phyloP scores from a whole-genome alignment of 2,797 vertebrate genomes.

The Chelonia mydas region DNA sequence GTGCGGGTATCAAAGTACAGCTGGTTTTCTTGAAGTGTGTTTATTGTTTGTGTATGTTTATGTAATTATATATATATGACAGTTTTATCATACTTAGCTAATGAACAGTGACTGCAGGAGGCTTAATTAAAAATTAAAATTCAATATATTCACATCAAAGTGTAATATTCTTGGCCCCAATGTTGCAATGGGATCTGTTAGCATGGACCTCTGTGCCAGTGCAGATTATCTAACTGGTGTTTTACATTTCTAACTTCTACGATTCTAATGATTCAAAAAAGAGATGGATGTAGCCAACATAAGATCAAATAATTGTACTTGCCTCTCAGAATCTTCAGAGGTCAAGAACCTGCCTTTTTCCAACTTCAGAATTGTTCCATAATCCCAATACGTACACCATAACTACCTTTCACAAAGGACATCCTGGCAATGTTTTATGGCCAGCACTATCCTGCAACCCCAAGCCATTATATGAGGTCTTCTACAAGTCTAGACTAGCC shows the following conservation, averaged over 20 bases:
- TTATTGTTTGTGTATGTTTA: neutral
- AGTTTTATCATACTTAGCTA: neutral
- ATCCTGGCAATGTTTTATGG: neutral
- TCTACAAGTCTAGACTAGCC: neutral
- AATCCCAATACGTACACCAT: neutral
- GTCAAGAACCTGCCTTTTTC: constrained; percentile 17
- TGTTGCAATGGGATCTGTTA: neutral
- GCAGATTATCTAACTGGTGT: neutral
- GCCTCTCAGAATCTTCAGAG: fast-evolving
- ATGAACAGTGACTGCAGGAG: neutral
- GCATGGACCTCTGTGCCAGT: neutral
- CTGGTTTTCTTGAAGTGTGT: constrained; percentile 11
- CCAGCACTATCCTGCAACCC: neutral
- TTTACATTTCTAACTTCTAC: neutral
- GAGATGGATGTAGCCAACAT: constrained; percentile 9
- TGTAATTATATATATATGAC: neutral
- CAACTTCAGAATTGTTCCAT: neutral
- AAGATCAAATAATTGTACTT: neutral
- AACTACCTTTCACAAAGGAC: neutral
- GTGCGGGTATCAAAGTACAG: neutral
- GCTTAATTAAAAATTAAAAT: neutral
- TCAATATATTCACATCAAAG: neutral
- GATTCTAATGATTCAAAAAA: neutral
- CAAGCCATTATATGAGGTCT: neutral
- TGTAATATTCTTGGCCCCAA: neutral